Conservation (phyloP, 2,888 invertebrate genomes). For the Brachynemurus nebulosus region DNA sequence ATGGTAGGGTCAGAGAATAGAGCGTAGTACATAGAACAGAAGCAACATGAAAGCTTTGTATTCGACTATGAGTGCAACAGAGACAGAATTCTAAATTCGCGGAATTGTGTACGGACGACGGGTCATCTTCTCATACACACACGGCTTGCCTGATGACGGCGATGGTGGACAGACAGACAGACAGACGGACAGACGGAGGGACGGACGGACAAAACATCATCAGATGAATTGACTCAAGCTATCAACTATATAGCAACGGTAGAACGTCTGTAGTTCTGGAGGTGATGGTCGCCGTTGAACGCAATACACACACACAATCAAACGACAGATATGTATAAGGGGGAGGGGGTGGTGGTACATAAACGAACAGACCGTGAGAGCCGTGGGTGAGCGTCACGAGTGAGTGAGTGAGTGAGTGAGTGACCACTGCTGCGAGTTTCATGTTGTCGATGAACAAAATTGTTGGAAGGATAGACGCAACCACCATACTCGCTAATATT, state of each 20-base stretch:
- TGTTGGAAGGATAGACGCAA: too few relatives aligned
- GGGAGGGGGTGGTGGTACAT: too few relatives aligned
- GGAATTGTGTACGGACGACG: not conserved
- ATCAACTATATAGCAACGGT: not conserved
- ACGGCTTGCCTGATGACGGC: not conserved
- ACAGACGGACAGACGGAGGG: slow-evolving; percentile 1
- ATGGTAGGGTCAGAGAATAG: not conserved
- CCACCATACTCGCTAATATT: too few relatives aligned
- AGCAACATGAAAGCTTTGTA: too few relatives aligned
- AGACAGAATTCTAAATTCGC: not conserved
- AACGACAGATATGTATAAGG: too few relatives aligned
- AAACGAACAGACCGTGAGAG: too few relatives aligned
- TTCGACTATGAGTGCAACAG: too few relatives aligned
- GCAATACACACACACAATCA: not conserved
- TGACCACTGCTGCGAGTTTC: too few relatives aligned
- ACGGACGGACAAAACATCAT: slow-evolving; percentile 5
- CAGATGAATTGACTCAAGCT: not conserved
- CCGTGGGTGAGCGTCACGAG: too few relatives aligned
- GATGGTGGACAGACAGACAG: slow-evolving; percentile 3
- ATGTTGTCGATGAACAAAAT: too few relatives aligned
- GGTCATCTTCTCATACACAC: not conserved
- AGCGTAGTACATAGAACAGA: not conserved
- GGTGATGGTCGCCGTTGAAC: not conserved
- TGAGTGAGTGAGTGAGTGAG: too few relatives aligned
- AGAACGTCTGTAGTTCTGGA: not conserved